These are phyloP conservation scores for Dipus sagitta DNA, from an alignment of 2,797 vertebrate species.

Conservation along the genomic window DNA sequence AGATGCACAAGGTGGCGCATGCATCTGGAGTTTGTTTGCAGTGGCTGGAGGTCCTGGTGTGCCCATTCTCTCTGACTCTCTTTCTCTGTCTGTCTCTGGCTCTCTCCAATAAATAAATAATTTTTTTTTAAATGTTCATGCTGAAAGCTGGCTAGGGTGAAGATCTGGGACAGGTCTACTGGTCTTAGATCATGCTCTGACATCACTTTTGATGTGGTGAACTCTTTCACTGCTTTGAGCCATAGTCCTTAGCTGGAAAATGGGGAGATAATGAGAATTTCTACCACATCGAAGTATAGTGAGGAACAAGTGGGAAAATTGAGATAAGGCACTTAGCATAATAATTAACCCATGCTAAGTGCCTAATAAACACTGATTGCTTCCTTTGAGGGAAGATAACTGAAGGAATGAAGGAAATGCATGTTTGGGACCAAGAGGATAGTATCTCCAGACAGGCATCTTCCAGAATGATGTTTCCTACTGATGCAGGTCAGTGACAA, in stretches of 20 bases:
- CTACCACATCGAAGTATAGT: neutral
- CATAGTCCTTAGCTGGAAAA: conserved; percentile 22
- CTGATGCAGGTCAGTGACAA: conserved; percentile 37
- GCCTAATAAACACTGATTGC: neutral
- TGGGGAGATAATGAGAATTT: neutral
- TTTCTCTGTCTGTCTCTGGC: too few species aligned
- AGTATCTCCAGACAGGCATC: neutral
- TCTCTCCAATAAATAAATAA: too few species aligned
- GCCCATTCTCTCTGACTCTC: too few species aligned
- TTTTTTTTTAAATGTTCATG: neutral
- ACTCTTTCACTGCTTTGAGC: neutral
- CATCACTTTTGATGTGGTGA: neutral
- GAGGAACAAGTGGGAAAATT: neutral
- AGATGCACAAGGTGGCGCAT: too few species aligned
- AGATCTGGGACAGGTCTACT: neutral
- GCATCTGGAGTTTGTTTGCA: too few species aligned
- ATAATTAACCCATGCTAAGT: neutral
- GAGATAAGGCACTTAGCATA: neutral
- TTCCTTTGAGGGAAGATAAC: neutral
- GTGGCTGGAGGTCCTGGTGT: too few species aligned
- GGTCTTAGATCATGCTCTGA: neutral
- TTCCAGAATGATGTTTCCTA: neutral
- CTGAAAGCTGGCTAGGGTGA: neutral
- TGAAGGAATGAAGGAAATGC: neutral
- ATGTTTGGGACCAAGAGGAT: neutral